A percentile compares a stretch with the other conserved stretches of the same genome.
Evolutionary conservation across 2,797 vertebrate genomes (phyloP).

Genomic region (Tenualosa thibaudeaui): DNA sequence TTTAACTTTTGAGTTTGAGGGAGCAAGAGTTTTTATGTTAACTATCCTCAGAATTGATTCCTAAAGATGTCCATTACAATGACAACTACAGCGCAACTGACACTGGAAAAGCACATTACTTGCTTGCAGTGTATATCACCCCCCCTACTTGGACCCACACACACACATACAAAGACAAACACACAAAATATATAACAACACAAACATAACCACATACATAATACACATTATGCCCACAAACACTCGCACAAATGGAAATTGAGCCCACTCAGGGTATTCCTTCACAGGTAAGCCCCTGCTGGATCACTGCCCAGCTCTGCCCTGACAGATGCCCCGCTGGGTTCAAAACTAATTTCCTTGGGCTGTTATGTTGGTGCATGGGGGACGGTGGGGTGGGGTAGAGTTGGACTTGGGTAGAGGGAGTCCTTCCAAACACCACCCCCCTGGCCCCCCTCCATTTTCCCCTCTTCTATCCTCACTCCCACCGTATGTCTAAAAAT

Average conservation of each 20-base stretch:
- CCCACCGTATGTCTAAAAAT: conserved; percentile 29
- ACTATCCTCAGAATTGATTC: background rate
- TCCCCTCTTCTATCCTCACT: background rate
- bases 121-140: background rate
- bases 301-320: background rate
- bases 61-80: background rate
- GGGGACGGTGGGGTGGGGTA: background rate
- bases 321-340: background rate
- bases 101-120: background rate
- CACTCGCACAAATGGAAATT: background rate
- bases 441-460: background rate
- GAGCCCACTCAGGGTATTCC: background rate
- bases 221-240: background rate
- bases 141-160: background rate
- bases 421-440: background rate
- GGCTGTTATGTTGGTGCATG: background rate
- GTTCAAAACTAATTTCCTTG: conserved; percentile 30
- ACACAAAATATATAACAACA: background rate
- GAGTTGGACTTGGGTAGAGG: background rate
- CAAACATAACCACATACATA: background rate
- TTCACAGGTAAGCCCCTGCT: background rate
- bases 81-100: background rate
- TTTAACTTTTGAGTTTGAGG: background rate
- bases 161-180: background rate
- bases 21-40: background rate